A percentile compares a stretch with the other conserved stretches of the same genome.
Conservation (phyloP, 2,888 invertebrate species). For the Perdita meconis region DNA sequence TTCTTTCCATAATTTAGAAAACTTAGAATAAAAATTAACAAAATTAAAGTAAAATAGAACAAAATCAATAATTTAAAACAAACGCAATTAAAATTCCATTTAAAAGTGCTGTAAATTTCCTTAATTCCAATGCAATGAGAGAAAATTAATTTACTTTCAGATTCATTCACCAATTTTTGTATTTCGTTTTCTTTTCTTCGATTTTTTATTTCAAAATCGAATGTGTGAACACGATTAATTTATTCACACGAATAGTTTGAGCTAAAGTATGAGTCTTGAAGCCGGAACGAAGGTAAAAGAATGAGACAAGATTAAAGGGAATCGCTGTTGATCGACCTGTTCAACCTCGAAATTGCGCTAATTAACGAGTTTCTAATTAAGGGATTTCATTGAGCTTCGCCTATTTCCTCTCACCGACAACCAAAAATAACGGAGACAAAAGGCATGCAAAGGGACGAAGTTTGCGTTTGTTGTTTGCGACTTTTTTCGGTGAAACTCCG, state of each 20-base stretch:
- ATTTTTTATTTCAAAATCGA: too few relatives aligned
- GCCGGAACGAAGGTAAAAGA: constrained; percentile 63
- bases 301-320: constrained; percentile 57
- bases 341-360: constrained; percentile 49
- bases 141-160: constrained; percentile 42
- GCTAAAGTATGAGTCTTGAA: constrained; percentile 57
- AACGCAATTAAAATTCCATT: too few relatives aligned
- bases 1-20: not conserved
- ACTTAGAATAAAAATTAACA: constrained; percentile 11
- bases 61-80: too few relatives aligned
- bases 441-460: constrained; percentile 59
- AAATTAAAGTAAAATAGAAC: constrained; percentile 17
- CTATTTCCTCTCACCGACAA: constrained; percentile 49
- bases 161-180: constrained; percentile 44
- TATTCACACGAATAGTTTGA: constrained; percentile 56
- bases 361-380: constrained; percentile 40
- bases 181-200: not conserved
- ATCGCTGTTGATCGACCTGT: constrained; percentile 59
- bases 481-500: constrained; percentile 29
- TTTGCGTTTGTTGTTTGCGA: too few relatives aligned
- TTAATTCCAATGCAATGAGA: constrained; percentile 43
- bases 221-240: constrained; percentile 39
- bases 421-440: constrained; percentile 49
- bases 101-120: not conserved
- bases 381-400: constrained; percentile 47